Conservation (phyloP, 2,797 vertebrate genomes). For the Crotalus adamanteus region DNA sequence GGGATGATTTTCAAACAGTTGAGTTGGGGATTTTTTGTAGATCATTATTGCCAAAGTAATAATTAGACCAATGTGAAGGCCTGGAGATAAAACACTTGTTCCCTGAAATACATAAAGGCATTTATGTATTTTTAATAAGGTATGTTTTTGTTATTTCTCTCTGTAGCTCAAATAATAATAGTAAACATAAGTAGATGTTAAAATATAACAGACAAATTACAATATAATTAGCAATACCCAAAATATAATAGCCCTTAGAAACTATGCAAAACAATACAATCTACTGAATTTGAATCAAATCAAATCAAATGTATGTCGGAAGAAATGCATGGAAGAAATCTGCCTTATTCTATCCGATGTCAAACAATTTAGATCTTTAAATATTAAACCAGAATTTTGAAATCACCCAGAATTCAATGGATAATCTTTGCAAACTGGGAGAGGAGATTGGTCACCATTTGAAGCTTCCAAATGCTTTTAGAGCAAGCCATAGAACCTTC, state of each 20-base stretch:
- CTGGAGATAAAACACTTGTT: constrained; percentile 93
- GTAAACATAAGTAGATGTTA: not conserved
- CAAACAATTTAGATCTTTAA: not conserved
- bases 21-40: constrained; percentile 92
- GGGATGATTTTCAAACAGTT: constrained; percentile 89
- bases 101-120: constrained; percentile 77
- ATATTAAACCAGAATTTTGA: not conserved
- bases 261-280: not conserved
- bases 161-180: not conserved
- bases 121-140: not conserved
- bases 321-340: not conserved
- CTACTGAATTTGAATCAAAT: not conserved
- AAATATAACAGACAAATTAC: not conserved
- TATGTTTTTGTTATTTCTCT: not conserved
- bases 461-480: not conserved
- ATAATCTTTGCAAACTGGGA: not conserved
- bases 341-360: not conserved
- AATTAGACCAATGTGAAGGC: constrained; percentile 88
- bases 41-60: constrained; percentile 90
- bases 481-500: not conserved
- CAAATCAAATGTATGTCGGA: not conserved
- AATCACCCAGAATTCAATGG: not conserved
- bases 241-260: not conserved
- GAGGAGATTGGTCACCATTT: not conserved
- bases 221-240: not conserved